Percentiles rank a stretch among this genome's conserved stretches.
These are phyloP conservation scores for Pangasianodon hypophthalmus DNA, from an alignment of 2,113 vertebrate species.

Conservation along the genomic window DNA sequence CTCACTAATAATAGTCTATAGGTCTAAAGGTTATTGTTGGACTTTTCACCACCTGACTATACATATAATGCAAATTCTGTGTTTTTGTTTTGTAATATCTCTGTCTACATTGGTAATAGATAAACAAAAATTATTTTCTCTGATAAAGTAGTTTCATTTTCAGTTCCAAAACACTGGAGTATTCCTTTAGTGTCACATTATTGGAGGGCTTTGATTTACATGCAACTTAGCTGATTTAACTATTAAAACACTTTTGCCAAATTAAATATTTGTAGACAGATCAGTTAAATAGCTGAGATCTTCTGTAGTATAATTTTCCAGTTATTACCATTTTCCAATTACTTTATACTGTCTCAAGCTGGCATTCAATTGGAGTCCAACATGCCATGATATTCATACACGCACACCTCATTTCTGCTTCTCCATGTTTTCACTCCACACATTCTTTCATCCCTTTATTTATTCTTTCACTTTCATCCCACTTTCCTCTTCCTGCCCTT, in stretches of 20 bases:
- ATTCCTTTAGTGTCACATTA: neutral
- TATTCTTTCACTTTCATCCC: neutral
- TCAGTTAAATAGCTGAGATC: neutral
- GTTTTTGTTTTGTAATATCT: neutral
- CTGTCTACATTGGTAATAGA: neutral
- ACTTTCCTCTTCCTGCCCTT: neutral
- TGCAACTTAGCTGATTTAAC: neutral
- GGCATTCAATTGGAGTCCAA: constrained; percentile 41
- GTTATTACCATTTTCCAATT: neutral
- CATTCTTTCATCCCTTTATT: neutral
- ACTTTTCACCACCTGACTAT: neutral
- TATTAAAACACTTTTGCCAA: neutral
- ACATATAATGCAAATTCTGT: neutral
- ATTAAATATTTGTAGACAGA: neutral
- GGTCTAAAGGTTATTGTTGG: neutral
- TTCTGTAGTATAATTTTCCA: neutral
- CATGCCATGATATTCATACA: neutral
- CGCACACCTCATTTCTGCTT: neutral
- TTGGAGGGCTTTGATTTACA: neutral
- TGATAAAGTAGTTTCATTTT: neutral
- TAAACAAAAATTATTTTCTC: neutral
- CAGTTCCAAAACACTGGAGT: neutral
- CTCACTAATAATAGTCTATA: neutral
- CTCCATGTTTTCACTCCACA: constrained; percentile 14
- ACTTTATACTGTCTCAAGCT: neutral